A percentile compares a stretch with the other conserved stretches of the same genome.
phyloP scores from a whole-genome alignment of 2,797 vertebrate genomes.

The Darevskia nairensis region DNA sequence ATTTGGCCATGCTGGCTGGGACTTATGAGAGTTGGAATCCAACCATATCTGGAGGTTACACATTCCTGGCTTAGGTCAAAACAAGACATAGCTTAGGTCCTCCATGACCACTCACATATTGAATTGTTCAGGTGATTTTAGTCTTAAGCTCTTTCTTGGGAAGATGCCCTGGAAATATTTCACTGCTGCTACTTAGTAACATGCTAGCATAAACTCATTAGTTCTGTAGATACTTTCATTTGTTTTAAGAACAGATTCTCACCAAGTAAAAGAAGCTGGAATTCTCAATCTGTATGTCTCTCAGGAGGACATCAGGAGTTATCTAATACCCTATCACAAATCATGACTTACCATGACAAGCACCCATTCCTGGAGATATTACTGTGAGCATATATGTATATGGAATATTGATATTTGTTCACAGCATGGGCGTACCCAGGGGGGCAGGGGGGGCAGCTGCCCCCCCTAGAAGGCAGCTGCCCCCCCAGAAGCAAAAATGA shows the following conservation, averaged over 20 bases:
- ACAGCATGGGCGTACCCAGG: not conserved
- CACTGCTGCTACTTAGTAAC: not conserved
- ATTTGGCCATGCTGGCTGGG: not conserved
- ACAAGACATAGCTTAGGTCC: not conserved
- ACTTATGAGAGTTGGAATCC: not conserved
- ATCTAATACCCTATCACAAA: not conserved
- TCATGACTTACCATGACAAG: not conserved
- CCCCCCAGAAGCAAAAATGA: too few species aligned
- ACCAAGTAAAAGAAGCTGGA: not conserved
- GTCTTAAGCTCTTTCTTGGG: not conserved
- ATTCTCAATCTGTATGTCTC: not conserved
- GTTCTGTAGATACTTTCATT: not conserved
- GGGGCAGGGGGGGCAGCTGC: too few species aligned
- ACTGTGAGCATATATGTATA: too few species aligned
- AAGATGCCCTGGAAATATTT: not conserved
- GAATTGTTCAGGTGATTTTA: not conserved
- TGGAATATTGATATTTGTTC: slow-evolving; percentile 1
- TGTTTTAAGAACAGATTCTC: not conserved
- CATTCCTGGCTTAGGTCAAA: not conserved
- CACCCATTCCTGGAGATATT: not conserved
- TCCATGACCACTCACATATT: not conserved
- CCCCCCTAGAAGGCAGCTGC: too few species aligned
- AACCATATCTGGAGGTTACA: not conserved
- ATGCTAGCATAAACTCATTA: not conserved
- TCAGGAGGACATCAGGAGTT: not conserved